These are phyloP conservation scores for Sweltsa coloradensis DNA, from an alignment of 1,140 invertebrate species.

Conservation along the genomic window DNA sequence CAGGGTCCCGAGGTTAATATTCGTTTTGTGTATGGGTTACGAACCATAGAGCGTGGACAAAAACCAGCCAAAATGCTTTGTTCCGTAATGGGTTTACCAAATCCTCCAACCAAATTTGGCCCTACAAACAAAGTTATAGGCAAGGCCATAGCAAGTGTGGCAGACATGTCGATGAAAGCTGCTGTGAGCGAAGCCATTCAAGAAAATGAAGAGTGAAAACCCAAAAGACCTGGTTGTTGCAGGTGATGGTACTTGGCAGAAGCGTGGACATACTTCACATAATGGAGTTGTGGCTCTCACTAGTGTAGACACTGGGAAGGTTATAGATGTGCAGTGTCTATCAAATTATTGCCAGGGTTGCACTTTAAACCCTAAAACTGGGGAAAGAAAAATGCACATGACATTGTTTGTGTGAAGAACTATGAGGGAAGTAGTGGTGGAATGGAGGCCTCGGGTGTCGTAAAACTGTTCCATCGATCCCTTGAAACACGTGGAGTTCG, in stretches of 20 bases:
- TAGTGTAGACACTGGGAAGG: conserved; percentile 13
- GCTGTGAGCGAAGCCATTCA: conserved; percentile 1
- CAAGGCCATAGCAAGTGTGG: background rate
- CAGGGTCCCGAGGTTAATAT: background rate
- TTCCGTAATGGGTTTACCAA: conserved; percentile 7
- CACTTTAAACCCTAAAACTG: conserved; percentile 1
- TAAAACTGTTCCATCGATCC: conserved; percentile 14
- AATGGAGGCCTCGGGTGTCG: conserved; percentile 16
- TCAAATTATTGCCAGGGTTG: conserved; percentile 14
- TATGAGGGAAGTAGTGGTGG: conserved; percentile 12
- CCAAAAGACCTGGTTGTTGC: conserved; percentile 10
- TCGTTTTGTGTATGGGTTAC: background rate
- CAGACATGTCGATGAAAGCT: conserved; percentile 2
- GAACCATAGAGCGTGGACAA: conserved; percentile 1
- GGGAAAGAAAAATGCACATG: conserved; percentile 6
- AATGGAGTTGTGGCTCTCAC: conserved; percentile 13
- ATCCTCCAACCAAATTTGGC: conserved; percentile 10
- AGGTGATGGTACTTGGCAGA: conserved; percentile 17
- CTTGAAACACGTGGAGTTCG: conserved; percentile 7
- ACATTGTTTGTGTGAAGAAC: conserved; percentile 10
- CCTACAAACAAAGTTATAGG: conserved; percentile 3
- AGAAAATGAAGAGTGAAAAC: conserved; percentile 1
- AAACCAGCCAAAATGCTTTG: background rate
- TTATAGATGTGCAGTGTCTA: conserved; percentile 13
- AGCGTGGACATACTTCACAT: conserved; percentile 12